Conservation (phyloP, 2,797 vertebrate species). For the Knipowitschia caucasica region DNA sequence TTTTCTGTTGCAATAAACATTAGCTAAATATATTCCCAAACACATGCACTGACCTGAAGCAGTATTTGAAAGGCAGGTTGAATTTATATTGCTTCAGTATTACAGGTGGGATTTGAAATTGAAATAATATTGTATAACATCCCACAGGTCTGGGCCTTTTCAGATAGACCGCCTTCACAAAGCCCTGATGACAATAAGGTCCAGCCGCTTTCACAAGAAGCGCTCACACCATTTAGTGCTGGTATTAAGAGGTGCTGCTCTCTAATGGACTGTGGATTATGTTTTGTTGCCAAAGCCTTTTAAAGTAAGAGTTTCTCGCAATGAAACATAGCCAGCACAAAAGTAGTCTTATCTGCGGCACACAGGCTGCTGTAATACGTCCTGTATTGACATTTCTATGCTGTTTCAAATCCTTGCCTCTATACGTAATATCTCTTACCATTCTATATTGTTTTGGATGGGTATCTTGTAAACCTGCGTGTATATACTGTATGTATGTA, state of each 20-base stretch:
- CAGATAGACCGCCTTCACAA: constrained; percentile 11
- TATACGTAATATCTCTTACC: not conserved
- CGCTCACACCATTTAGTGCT: constrained; percentile 28
- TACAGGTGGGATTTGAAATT: constrained; percentile 5
- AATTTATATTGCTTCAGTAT: constrained; percentile 2
- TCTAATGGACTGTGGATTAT: constrained; percentile 47
- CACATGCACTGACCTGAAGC: not conserved
- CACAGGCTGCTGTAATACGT: constrained; percentile 3
- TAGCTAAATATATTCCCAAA: not conserved
- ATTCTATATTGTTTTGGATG: not conserved
- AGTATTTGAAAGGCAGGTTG: constrained; percentile 1
- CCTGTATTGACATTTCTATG: constrained; percentile 16
- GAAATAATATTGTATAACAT: constrained; percentile 3
- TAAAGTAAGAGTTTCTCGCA: constrained; percentile 36
- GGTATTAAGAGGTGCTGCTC: constrained; percentile 23
- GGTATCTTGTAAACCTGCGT: constrained; percentile 8
- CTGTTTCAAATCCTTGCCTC: constrained; percentile 6
- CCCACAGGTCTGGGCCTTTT: constrained; percentile 2
- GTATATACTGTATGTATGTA: no score
- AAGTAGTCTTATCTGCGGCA: constrained; percentile 15
- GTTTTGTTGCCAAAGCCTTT: constrained; percentile 44
- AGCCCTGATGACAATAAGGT: constrained; percentile 20
- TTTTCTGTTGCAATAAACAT: not conserved
- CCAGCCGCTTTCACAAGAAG: constrained; percentile 11
- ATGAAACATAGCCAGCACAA: constrained; percentile 16